phyloP scores from a whole-genome alignment of 2,888 invertebrate species.

The Chymomyza procnemis region DNA sequence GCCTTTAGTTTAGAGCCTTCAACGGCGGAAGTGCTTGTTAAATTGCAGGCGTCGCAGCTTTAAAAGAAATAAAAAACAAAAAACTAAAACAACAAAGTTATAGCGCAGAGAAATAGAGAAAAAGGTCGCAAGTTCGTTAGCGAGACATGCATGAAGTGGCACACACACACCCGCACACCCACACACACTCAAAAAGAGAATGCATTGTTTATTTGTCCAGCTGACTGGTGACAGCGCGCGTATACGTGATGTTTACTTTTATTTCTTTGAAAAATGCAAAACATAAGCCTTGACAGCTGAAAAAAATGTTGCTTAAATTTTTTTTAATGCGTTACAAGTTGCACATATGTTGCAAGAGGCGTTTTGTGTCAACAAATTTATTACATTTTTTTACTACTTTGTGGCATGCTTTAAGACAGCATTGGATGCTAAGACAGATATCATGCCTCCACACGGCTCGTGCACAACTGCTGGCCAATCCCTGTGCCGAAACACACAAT shows the following conservation, averaged over 20 bases:
- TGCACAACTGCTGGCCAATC: conserved; percentile 13
- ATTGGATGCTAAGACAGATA: conserved; percentile 14
- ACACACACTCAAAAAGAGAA: not conserved
- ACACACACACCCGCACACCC: conserved; percentile 8
- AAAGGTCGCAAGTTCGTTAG: conserved; percentile 33
- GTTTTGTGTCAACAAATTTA: conserved; percentile 32
- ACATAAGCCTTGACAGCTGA: conserved; percentile 22
- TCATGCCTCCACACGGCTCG: conserved; percentile 2
- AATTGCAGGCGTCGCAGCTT: conserved; percentile 27
- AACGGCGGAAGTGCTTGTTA: conserved; percentile 36
- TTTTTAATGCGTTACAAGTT: conserved; percentile 47
- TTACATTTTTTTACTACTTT: conserved; percentile 20
- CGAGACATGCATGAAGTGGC: conserved; percentile 22
- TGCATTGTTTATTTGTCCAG: not conserved
- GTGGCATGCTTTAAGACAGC: conserved; percentile 45
- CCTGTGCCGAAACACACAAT: not conserved
- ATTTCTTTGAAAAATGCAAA: not conserved
- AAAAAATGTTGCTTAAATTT: conserved; percentile 23
- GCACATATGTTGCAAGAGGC: not conserved
- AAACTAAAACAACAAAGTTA: no score
- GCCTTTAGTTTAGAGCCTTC: conserved; percentile 2
- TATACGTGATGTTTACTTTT: conserved; percentile 41
- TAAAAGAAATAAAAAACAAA: not conserved
- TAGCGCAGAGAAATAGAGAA: conserved; percentile 11
- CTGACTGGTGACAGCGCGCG: conserved; percentile 30